A percentile compares a stretch with the other conserved stretches of the same genome.
Evolutionary conservation across 1,140 invertebrate genomes (phyloP).

Genomic region (Penaeus japonicus): DNA sequence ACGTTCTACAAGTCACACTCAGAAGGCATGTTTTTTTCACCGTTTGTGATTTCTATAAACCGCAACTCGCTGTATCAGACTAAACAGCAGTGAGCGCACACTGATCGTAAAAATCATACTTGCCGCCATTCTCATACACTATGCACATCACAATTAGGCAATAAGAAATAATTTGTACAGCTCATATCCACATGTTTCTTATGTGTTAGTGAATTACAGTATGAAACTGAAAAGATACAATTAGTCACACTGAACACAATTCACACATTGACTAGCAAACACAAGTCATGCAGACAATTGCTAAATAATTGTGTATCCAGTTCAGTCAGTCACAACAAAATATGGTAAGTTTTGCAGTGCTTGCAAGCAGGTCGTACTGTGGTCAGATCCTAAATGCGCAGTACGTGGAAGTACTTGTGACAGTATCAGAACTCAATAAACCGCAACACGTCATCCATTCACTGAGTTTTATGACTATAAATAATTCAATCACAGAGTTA

Average conservation of each 20-base stretch:
- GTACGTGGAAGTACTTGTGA: constrained; percentile 10
- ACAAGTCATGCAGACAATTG: constrained; percentile 52
- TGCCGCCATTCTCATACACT: constrained; percentile 20
- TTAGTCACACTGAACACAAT: constrained; percentile 48
- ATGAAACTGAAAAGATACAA: constrained; percentile 43
- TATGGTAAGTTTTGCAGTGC: constrained; percentile 18
- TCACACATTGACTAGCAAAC: constrained; percentile 53
- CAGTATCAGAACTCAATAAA: not conserved
- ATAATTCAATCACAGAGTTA: constrained; percentile 40
- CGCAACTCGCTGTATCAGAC: not conserved
- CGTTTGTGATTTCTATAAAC: constrained; percentile 26
- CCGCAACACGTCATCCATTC: constrained; percentile 1
- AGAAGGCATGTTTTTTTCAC: constrained; percentile 36
- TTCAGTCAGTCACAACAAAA: constrained; percentile 32
- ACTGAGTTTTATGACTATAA: not conserved
- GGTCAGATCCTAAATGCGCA: constrained; percentile 45
- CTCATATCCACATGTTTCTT: constrained; percentile 46
- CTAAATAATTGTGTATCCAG: constrained; percentile 48
- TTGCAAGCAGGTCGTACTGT: not conserved
- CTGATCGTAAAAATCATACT: constrained; percentile 4
- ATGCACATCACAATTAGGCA: constrained; percentile 38
- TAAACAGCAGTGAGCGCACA: not conserved
- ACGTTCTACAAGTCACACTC: constrained; percentile 42
- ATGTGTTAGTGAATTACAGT: constrained; percentile 46
- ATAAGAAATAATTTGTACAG: constrained; percentile 53